Base-by-base conservation (phyloP, 2,797 vertebrate species). In the Anabacerthia variegaticeps region DNA sequence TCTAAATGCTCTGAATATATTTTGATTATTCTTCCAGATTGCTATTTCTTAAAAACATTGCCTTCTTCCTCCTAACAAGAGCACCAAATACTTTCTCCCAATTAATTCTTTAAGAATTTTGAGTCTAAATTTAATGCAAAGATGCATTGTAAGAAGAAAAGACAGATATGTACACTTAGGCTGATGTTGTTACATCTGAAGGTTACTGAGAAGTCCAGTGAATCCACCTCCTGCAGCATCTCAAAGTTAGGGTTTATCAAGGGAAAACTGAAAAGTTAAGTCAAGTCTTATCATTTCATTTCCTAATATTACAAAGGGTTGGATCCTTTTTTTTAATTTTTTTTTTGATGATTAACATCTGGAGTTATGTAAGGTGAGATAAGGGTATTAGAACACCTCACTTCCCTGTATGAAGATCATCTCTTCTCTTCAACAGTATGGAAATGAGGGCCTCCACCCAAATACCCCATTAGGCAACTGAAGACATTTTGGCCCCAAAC, bases 291-390 rank as follows among this genome's bases (percentile, higher is more conserved):
- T 96, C 75, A 92, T 89, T 93, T 90, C 14, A 32, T 59, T 91
- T 74, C 67, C 18, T 85, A 34, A 85, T 86, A 95, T 95, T 93
- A 97, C 96, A 95, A 93, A 94, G 71, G 59, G 71, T 14, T 92
- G 93, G 83, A 82, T 92, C 4, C 54, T 63, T 88, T 79, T 74
- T 59, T 51, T 23, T 5, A 43, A 9, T 43, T 48, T 48, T 66
- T 46, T 91, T 94, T 79, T 80, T 95, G 6, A 93, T 91, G 92
- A 96, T 97, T 96, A 96, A 91, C 83, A 96, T 95, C 85, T 93
- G 66, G 67, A 91, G 51, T 93, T 94, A 85, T 88, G 85, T 88
- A 95, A 96, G 65, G 80, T 58, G 54, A 95, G 95, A 93, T 97
- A 94, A 96, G 69, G 17, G 24, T 58, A 83, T 93, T 92, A 93